These are phyloP conservation scores for Berghia stephanieae DNA, from an alignment of 1,140 invertebrate genomes.

Conservation along the genomic window DNA sequence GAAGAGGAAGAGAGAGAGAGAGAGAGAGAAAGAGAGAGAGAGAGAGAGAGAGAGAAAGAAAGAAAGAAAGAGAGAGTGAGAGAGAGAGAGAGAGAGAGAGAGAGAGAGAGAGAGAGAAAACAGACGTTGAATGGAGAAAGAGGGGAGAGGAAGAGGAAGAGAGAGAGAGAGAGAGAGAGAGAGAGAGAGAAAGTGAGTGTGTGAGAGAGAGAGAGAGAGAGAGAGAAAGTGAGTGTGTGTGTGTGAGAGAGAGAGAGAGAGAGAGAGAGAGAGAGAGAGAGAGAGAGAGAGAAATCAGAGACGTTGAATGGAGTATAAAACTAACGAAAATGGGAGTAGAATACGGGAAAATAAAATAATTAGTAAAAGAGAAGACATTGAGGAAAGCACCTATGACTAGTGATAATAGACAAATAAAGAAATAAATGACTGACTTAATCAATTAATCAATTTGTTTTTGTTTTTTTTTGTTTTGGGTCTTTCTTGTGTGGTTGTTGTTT, in stretches of 20 bases:
- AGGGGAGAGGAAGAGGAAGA: neutral
- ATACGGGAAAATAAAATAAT: no score
- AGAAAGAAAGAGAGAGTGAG: conserved; percentile 9
- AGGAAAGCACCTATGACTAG: no score
- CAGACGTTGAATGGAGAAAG: neutral
- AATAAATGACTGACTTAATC: no score
- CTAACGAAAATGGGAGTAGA: no score
- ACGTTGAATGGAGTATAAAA: no score
- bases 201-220: conserved; percentile 18
- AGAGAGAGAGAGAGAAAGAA: conserved; percentile 27
- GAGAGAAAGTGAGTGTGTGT: conserved; percentile 4
- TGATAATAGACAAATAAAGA: no score
- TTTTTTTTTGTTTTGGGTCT: no score
- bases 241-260: neutral
- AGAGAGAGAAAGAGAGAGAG: conserved; percentile 27
- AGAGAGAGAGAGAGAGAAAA: neutral
- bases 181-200: neutral
- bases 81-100: neutral
- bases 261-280: conserved; percentile 5
- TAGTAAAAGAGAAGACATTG: no score
- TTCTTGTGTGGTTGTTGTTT: no score
- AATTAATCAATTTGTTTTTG: no score
- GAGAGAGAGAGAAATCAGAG: conserved; percentile 11
- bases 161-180: neutral
- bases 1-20: neutral